Evolutionary conservation across 2,113 vertebrate genomes (phyloP).

Genomic region (Mungos mungo): DNA sequence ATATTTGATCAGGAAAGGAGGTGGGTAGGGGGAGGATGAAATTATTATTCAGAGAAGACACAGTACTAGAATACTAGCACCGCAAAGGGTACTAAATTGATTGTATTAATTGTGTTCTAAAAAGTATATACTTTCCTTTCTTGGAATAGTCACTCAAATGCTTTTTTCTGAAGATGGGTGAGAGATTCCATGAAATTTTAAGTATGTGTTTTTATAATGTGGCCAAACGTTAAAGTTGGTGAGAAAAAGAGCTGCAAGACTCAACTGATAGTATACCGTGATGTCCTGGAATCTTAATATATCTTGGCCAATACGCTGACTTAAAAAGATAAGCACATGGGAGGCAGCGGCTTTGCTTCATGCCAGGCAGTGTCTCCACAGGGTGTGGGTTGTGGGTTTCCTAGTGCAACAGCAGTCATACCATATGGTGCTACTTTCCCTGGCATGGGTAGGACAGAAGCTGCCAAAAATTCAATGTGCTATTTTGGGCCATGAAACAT

Average conservation of each 20-base stretch:
- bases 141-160: not conserved
- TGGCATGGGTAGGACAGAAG: slow-evolving; percentile 43
- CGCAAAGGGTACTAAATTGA: not conserved
- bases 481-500: not conserved
- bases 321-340: slow-evolving; percentile 32
- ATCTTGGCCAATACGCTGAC: slow-evolving; percentile 28
- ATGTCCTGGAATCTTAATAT: not conserved
- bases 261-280: not conserved
- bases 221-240: slow-evolving; percentile 17
- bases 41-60: not conserved
- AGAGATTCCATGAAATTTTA: slow-evolving; percentile 4
- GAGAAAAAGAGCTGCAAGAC: not conserved
- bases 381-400: slow-evolving; percentile 45
- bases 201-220: not conserved
- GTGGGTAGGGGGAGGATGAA: not conserved
- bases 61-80: not conserved
- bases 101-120: not conserved
- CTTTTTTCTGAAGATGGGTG: not conserved
- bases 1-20: not conserved
- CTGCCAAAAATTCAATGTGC: slow-evolving; percentile 43
- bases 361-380: not conserved
- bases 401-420: not conserved
- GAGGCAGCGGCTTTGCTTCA: not conserved
- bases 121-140: not conserved
- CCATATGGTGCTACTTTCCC: slow-evolving; percentile 55